Conservation (phyloP, 2,797 vertebrate genomes). For the Coregonus sp. region DNA sequence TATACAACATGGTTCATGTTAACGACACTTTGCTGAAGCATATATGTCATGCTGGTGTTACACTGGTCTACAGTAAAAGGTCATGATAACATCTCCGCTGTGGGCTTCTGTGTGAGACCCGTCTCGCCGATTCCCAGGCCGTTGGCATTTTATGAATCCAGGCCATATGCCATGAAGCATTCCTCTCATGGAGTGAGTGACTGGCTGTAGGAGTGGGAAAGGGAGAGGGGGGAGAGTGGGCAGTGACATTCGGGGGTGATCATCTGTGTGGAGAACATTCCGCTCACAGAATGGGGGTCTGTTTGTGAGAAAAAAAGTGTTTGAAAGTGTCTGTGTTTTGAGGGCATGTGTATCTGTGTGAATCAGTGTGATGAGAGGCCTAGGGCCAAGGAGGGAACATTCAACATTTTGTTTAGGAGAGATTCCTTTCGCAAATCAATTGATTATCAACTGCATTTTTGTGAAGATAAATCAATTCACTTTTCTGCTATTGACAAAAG, state of each 20-base stretch:
- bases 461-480: background rate
- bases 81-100: background rate
- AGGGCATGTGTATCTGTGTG: background rate
- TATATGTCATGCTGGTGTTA: background rate
- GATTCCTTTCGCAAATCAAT: background rate
- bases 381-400: background rate
- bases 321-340: background rate
- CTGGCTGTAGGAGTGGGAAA: conserved; percentile 44
- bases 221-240: background rate
- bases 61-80: background rate
- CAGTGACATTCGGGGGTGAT: background rate
- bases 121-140: conserved; percentile 45
- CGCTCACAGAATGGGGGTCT: background rate
- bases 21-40: background rate
- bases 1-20: background rate
- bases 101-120: conserved; percentile 26
- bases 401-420: conserved; percentile 1
- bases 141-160: conserved; percentile 48
- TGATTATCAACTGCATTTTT: background rate
- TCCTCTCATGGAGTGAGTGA: conserved; percentile 21
- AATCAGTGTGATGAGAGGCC: background rate
- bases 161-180: conserved; percentile 36
- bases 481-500: background rate
- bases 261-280: background rate
- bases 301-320: background rate